Evolutionary conservation across 2,888 invertebrate species (phyloP), one percentile per base, ranked within the genome.

Genomic region (Heliconius hortense): DNA sequence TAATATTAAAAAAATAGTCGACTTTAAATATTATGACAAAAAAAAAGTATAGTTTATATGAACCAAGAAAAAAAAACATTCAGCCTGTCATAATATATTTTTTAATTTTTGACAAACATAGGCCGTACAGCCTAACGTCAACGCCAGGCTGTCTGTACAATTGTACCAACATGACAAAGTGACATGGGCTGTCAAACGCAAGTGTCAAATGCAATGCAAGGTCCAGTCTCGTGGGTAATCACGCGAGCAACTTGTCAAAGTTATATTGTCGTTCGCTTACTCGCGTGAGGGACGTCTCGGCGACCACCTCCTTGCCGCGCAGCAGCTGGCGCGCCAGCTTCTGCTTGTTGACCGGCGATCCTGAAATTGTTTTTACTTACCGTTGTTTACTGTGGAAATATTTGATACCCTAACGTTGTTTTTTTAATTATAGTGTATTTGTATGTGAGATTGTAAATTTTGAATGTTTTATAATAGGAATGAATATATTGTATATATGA

Each of bases 281-380:
- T 96, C 96, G 95, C 91, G 96, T 96, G 88, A 97, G 95, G 84
- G 96, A 96, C 80, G 97, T 97, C 94, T 97, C 97, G 90, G 96
- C 96, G 86, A 94, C 95, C 87, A 95, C 94, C 94, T 96, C 95
- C 81, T 89, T 89, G 89, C 96, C 96, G 85, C 96, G 95, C 90
- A 95, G 95, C 94, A 95, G 92, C 91, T 96, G 96, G 91, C 96
- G 96, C 89, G 96, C 96, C 94, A 97, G 94, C 94, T 97, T 97
- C 94, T 96, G 96, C 93, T 95, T 96, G 95, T 97, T 97, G 94
- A 97, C 96, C 81, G 97, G 97, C 81, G 97, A 96, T 90, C 97
- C 97, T 97, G 95, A 72, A 94, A 90, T 90, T 8, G 83, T 24
- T 48, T 39, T 39, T 71, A 71, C 71, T 71, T 71, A 71, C 71